Percentiles rank a stretch among this genome's conserved stretches.
These are phyloP conservation scores for Genyomyrus donnyi DNA, from an alignment of 2,113 vertebrate species.

Conservation along the genomic window DNA sequence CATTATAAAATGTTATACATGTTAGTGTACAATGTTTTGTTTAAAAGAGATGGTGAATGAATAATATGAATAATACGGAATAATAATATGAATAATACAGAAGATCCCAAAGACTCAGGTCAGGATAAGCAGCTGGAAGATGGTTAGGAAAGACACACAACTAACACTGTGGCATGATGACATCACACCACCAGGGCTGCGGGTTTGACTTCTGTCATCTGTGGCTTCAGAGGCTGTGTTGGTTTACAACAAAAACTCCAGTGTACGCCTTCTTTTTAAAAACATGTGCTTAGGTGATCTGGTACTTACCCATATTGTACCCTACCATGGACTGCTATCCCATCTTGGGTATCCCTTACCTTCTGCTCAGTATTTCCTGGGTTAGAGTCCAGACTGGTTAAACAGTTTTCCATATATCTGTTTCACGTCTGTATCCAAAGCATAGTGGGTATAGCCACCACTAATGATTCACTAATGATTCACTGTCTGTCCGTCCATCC, in stretches of 20 bases:
- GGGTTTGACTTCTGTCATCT: background rate
- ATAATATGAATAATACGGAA: no score
- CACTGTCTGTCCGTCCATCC: background rate
- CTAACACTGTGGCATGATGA: background rate
- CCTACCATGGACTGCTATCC: background rate
- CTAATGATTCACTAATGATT: background rate
- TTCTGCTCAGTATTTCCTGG: background rate
- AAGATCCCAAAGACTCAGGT: background rate
- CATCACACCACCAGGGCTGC: background rate
- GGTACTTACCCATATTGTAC: background rate
- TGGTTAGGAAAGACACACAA: background rate
- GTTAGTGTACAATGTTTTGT: background rate
- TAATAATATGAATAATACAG: no score
- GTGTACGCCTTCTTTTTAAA: background rate
- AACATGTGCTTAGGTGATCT: background rate
- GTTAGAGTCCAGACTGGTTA: background rate
- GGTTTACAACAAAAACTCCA: background rate
- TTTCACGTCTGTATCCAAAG: background rate
- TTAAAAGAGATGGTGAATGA: background rate
- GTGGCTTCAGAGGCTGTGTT: background rate
- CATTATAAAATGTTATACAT: background rate
- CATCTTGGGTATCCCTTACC: background rate
- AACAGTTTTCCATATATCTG: background rate
- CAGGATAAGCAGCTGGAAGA: background rate
- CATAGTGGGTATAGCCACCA: background rate